These are phyloP conservation scores for Arvicanthis niloticus DNA, from an alignment of 2,113 vertebrate genomes.

Conservation along the genomic window DNA sequence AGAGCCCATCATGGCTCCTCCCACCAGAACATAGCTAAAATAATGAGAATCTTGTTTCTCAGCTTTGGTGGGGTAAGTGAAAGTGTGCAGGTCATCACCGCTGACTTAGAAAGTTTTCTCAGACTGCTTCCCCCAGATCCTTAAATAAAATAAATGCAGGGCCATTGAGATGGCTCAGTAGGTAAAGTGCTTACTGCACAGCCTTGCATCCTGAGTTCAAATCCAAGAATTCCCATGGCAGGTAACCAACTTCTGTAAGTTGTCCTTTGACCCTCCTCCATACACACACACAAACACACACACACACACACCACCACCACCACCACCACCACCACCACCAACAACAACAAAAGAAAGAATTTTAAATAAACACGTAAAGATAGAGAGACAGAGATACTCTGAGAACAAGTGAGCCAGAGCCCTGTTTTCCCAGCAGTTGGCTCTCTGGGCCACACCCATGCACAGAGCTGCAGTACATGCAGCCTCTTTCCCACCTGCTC, in stretches of 20 bases:
- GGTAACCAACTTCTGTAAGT: background rate
- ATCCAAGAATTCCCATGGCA: background rate
- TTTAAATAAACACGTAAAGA: background rate
- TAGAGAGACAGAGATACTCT: background rate
- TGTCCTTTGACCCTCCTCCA: background rate
- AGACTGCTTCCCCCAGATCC: background rate
- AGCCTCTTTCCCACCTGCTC: background rate
- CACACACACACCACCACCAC: background rate
- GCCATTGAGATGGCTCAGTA: background rate
- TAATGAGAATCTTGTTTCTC: constrained; percentile 30
- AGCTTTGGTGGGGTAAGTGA: background rate
- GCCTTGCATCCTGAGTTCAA: background rate
- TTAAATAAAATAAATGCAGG: background rate
- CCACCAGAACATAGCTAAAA: background rate
- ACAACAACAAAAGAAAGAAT: background rate
- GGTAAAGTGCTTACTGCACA: background rate
- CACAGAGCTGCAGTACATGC: background rate
- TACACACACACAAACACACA: background rate
- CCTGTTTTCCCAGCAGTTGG: background rate
- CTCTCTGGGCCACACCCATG: background rate
- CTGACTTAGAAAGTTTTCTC: background rate
- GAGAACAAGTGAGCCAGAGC: fast-evolving
- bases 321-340: too few relatives aligned
- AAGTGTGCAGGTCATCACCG: background rate
- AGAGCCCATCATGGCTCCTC: background rate